Percentiles rank a stretch among this genome's conserved stretches.
phyloP scores from a whole-genome alignment of 2,888 invertebrate genomes.

The Endotricha flammealis region DNA sequence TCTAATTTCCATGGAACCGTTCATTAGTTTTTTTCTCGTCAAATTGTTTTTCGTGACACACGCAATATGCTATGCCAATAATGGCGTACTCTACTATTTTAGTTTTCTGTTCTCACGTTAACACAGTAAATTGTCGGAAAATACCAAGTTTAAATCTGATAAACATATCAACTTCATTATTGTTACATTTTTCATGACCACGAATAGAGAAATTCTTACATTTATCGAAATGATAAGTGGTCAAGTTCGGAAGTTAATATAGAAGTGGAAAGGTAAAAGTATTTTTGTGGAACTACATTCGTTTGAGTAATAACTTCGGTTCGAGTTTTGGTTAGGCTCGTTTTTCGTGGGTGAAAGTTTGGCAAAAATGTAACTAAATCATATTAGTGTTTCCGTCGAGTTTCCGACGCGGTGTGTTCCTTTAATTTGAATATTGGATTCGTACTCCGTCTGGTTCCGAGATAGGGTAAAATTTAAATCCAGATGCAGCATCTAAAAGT shows the following conservation, averaged over 20 bases:
- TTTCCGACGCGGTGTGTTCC: constrained; percentile 30
- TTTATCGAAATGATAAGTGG: constrained; percentile 53
- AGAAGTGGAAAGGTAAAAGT: constrained; percentile 30
- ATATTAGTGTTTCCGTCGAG: constrained; percentile 42
- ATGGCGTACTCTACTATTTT: constrained; percentile 33
- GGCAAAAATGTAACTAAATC: constrained; percentile 51
- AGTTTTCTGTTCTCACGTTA: constrained; percentile 45
- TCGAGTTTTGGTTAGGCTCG: constrained; percentile 37
- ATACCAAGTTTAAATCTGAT: constrained; percentile 29
- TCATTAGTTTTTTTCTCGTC: constrained; percentile 31
- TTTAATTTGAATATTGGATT: constrained; percentile 51
- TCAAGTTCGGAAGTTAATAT: constrained; percentile 36
- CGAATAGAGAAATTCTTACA: constrained; percentile 42
- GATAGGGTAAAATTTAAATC: constrained; percentile 35
- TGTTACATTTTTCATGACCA: constrained; percentile 34
- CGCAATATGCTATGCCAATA: constrained; percentile 46
- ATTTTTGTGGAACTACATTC: constrained; percentile 51
- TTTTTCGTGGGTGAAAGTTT: constrained; percentile 31
- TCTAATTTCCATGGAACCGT: constrained; percentile 33
- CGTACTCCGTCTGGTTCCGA: constrained; percentile 24
- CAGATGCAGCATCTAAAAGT: constrained; percentile 33
- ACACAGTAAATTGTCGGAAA: constrained; percentile 24
- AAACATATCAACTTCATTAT: constrained; percentile 33
- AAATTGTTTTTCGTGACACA: constrained; percentile 41
- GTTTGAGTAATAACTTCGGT: constrained; percentile 53